Evolutionary conservation across 2,113 vertebrate species (phyloP).

Genomic region (Gavia stellata): DNA sequence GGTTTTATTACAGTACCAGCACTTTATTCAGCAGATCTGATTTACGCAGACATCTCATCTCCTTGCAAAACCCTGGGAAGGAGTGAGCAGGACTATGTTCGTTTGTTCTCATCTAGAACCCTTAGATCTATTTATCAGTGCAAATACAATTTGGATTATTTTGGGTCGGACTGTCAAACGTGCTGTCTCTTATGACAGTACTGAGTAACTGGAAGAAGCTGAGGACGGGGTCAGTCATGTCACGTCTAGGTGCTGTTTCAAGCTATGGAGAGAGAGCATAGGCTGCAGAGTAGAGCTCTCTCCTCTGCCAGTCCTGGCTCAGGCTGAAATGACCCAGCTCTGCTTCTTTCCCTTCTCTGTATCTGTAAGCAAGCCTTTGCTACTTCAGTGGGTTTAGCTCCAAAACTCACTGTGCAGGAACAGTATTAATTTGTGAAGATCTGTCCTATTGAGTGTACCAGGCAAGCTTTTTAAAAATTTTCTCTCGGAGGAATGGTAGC

Average conservation of each 20-base stretch:
- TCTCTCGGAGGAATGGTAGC: not conserved
- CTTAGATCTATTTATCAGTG: not conserved
- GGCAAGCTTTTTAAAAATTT: not conserved
- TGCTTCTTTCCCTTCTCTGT: not conserved
- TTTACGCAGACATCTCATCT: not conserved
- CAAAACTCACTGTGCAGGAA: not conserved
- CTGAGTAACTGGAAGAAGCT: not conserved
- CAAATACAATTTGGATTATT: not conserved
- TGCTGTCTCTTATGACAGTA: not conserved
- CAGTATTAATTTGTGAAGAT: not conserved
- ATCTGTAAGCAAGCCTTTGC: not conserved
- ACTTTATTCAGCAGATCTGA: not conserved
- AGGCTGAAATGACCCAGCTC: not conserved
- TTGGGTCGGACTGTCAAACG: fast-evolving
- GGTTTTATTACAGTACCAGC: not conserved
- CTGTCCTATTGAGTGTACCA: not conserved
- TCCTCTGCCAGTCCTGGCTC: not conserved
- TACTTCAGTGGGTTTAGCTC: not conserved
- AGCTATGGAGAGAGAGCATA: fast-evolving
- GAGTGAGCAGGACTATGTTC: not conserved
- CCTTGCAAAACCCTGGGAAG: not conserved
- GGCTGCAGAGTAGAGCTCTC: not conserved
- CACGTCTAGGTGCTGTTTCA: not conserved
- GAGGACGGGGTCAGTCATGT: not conserved
- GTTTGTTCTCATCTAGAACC: not conserved